Percentiles rank a stretch among this genome's conserved stretches.
Conservation (phyloP, 1,140 invertebrate species). For the Choristoneura fumiferana region DNA sequence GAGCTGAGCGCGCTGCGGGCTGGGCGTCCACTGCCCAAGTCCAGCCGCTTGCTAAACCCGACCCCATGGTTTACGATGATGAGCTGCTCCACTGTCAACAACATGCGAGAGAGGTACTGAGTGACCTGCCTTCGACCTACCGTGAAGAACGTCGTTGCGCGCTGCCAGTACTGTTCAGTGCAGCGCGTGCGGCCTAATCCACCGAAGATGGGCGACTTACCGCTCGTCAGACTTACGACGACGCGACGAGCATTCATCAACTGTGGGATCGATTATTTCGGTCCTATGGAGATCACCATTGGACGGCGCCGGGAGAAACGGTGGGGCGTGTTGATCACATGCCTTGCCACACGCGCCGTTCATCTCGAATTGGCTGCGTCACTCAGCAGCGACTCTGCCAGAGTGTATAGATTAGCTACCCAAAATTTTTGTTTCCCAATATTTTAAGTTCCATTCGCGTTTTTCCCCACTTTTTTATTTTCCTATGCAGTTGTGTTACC, state of each 20-base stretch:
- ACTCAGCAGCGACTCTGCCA: too few relatives aligned
- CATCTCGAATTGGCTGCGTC: conserved; percentile 70
- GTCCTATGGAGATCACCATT: conserved; percentile 35
- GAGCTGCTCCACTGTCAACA: background rate
- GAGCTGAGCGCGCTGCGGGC: background rate
- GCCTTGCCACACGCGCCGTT: conserved; percentile 50
- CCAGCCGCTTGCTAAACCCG: conserved; percentile 8
- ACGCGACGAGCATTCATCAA: conserved; percentile 29
- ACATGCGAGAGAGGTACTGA: background rate
- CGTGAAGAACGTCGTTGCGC: background rate
- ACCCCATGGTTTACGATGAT: background rate
- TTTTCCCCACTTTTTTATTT: too few relatives aligned
- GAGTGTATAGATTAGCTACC: too few relatives aligned
- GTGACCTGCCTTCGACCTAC: conserved; percentile 3
- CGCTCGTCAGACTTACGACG: conserved; percentile 19
- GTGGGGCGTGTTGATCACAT: conserved; percentile 55
- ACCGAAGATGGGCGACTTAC: conserved; percentile 38
- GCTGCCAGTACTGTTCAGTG: conserved; percentile 27
- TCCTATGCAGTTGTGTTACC: too few relatives aligned
- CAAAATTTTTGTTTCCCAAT: too few relatives aligned
- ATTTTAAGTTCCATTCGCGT: too few relatives aligned
- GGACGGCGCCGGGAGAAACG: conserved; percentile 41
- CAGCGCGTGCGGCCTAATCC: conserved; percentile 11
- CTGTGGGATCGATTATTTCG: conserved; percentile 46
- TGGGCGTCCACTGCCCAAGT: background rate